Evolutionary conservation across 1,140 invertebrate species (phyloP).

Genomic region (Sitobion miscanthi): DNA sequence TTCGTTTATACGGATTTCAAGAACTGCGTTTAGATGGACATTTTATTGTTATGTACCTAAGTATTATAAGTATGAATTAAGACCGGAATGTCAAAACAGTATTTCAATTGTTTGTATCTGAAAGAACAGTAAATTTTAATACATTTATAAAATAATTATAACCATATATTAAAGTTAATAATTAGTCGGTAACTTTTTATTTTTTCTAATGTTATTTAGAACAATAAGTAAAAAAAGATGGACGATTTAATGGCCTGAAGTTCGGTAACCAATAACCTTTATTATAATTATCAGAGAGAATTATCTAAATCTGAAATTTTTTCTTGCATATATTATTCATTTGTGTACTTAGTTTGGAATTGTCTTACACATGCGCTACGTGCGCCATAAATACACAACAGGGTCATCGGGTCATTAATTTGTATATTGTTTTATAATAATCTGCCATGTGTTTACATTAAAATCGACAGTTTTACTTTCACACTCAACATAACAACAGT

Average conservation of each 20-base stretch:
- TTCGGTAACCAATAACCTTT: not conserved
- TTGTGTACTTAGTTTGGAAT: not conserved
- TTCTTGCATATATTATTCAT: not conserved
- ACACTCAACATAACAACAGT: not conserved
- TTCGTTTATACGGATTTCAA: not conserved
- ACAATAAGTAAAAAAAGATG: too few relatives aligned
- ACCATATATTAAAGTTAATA: not conserved
- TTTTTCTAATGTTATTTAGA: too few relatives aligned
- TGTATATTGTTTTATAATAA: not conserved
- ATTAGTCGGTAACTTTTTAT: too few relatives aligned
- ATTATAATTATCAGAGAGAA: not conserved
- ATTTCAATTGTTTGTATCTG: not conserved
- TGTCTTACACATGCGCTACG: not conserved
- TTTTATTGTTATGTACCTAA: not conserved
- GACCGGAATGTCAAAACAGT: not conserved
- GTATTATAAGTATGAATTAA: not conserved
- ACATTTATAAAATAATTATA: not conserved
- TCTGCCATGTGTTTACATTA: not conserved
- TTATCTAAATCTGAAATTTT: not conserved
- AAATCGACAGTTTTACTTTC: not conserved
- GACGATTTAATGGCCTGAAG: too few relatives aligned
- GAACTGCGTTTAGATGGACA: not conserved
- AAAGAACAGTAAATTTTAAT: not conserved
- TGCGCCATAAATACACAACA: not conserved
- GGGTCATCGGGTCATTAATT: not conserved